Evolutionary conservation across 2,113 vertebrate genomes (phyloP), one percentile per base, ranked within the genome.

Genomic region (Oceanites oceanicus): DNA sequence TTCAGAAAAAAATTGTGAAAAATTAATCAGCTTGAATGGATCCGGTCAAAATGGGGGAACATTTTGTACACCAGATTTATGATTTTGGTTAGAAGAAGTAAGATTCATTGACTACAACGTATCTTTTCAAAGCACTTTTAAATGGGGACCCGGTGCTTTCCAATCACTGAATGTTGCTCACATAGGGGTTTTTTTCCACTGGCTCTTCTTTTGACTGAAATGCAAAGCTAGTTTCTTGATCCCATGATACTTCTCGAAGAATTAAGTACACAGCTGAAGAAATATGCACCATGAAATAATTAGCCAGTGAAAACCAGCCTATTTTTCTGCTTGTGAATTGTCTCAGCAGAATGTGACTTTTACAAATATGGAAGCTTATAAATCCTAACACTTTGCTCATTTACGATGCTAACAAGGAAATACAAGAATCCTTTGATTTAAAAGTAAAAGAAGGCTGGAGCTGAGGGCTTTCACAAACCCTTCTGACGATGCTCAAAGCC

Each of bases 1-100:
- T 96, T 30, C 86, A 80, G 77, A 87, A 45, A 82, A 95, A 95
- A 94, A 91, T 58, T 44, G 71, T 90, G 86, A 94, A 75, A 93
- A 92, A 92, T 65, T 65, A 78, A 87, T 96, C 86, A 36, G 40
- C 10, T 86, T 58, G 15, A 87, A 76, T 67, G 86, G 84, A 82
- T 76, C 66, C 13, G 7, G 62, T 47, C 84, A 94, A 96, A 95
- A 86, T 14, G 72, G 81, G 29, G 52, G 80, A 89, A 89, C 66
- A 59, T 85, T 85, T 90, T 68, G 70, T 86, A 55, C 58, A 82
- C 59, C 27, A 82, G 62, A 67, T 90, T 90, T 94, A 91, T 87
- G 73, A 56, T 2, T 94, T 85, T 76, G 36, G 15, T 92, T 87
- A 58, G 74, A 80, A 81, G 49, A 42, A 94, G 83, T 34, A 59